phyloP scores from a whole-genome alignment of 2,797 vertebrate species.

The Xenops minutus region DNA sequence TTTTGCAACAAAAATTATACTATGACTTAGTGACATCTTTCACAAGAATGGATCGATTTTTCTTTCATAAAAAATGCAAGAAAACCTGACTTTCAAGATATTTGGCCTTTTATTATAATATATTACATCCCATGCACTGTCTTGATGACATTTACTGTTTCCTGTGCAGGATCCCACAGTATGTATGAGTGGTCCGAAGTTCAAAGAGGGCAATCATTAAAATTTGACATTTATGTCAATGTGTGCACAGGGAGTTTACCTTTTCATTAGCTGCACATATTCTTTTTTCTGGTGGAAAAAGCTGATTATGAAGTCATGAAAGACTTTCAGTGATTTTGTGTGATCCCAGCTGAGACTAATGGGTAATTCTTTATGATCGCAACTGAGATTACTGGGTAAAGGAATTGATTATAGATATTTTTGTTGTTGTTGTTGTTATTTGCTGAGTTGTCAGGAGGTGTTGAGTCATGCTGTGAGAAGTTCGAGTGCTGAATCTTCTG shows the following conservation, averaged over 20 bases:
- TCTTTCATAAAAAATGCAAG: conserved; percentile 66
- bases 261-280: conserved; percentile 48
- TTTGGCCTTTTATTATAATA: conserved; percentile 67
- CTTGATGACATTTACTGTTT: conserved; percentile 64
- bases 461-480: conserved; percentile 49
- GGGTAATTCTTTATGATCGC: background rate
- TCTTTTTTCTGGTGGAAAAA: background rate
- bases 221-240: conserved; percentile 68
- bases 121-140: conserved; percentile 41
- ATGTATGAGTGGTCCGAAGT: conserved; percentile 24
- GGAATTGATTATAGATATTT: conserved; percentile 16
- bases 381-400: conserved; percentile 19
- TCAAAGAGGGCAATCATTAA: conserved; percentile 66
- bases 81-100: conserved; percentile 61
- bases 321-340: conserved; percentile 16
- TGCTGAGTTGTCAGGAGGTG: conserved; percentile 43
- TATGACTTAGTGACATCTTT: conserved; percentile 48
- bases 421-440: background rate
- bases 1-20: conserved; percentile 51
- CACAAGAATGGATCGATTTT: conserved; percentile 55
- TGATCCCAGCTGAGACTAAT: conserved; percentile 28
- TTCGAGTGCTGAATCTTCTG: background rate
- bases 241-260: conserved; percentile 58
- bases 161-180: conserved; percentile 27
- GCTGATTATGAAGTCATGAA: conserved; percentile 38